Evolutionary conservation across 2,797 vertebrate species (phyloP).

Genomic region (Hypotaenidia philippensis): DNA sequence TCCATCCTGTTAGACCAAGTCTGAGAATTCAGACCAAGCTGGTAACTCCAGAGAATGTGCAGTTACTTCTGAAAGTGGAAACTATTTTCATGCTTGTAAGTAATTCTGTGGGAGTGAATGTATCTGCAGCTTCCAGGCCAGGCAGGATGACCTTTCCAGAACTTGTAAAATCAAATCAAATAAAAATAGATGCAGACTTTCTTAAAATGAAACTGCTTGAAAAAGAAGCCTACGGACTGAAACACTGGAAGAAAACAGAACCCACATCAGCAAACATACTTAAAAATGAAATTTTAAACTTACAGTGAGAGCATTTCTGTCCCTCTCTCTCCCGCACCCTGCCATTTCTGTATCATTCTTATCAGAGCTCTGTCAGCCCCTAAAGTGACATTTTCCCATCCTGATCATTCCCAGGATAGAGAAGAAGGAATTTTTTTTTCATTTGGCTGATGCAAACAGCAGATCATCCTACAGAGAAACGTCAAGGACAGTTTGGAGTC

Average conservation of each 20-base stretch:
- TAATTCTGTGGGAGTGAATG: constrained; percentile 70
- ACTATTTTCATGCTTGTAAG: constrained; percentile 57
- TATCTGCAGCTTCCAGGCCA: constrained; percentile 72
- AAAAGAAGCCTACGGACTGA: not conserved
- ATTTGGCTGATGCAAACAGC: constrained; percentile 78
- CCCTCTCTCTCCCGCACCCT: constrained; percentile 17
- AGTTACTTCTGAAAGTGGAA: constrained; percentile 67
- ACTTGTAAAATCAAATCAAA: constrained; percentile 77
- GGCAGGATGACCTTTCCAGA: constrained; percentile 68
- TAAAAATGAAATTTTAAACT: constrained; percentile 66
- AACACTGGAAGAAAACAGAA: constrained; percentile 51
- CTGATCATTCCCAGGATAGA: constrained; percentile 82
- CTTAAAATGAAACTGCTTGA: constrained; percentile 55
- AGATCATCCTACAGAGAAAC: constrained; percentile 77
- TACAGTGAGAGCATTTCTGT: constrained; percentile 33
- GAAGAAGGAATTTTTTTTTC: constrained; percentile 72
- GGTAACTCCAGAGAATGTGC: constrained; percentile 63
- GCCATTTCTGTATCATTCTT: constrained; percentile 75
- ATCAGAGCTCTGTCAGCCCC: constrained; percentile 84
- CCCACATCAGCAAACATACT: not conserved
- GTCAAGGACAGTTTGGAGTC: constrained; percentile 81
- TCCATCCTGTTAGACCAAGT: constrained; percentile 26
- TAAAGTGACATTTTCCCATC: constrained; percentile 85
- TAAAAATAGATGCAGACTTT: constrained; percentile 73
- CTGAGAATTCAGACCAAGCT: constrained; percentile 57